Conservation (phyloP, 2,797 vertebrate genomes). For the Lerista edwardsae region DNA sequence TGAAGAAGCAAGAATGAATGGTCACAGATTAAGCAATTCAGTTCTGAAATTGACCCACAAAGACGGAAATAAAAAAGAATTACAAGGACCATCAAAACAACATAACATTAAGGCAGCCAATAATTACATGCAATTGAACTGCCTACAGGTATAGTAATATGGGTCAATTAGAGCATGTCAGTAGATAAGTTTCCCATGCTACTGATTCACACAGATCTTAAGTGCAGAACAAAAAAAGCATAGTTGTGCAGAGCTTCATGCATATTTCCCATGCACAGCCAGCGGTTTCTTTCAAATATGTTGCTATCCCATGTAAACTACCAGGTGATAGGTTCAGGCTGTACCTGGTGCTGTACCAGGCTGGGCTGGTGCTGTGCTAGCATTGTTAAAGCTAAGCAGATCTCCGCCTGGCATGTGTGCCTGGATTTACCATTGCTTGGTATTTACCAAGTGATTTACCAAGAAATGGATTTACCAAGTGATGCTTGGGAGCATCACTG, state of each 20-base stretch:
- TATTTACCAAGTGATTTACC: too few relatives aligned
- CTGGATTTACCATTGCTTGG: not conserved
- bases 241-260: not conserved
- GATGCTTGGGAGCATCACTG: not conserved
- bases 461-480: too few relatives aligned
- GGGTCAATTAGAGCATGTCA: not conserved
- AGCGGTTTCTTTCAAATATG: not conserved
- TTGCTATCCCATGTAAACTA: not conserved
- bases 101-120: not conserved
- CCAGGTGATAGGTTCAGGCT: not conserved
- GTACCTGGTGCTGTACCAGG: too few relatives aligned
- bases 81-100: constrained; percentile 5
- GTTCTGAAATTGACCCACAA: not conserved
- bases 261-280: not conserved
- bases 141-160: constrained; percentile 67
- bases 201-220: not conserved
- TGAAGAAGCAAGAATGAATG: constrained; percentile 46
- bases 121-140: constrained; percentile 1
- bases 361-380: not conserved
- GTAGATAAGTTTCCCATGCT: not conserved
- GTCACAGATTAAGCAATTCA: constrained; percentile 40
- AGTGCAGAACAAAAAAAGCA: not conserved
- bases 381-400: not conserved
- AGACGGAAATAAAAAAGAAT: constrained; percentile 35
- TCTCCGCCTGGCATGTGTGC: not conserved